Evolutionary conservation across 2,888 invertebrate genomes (phyloP).

Genomic region (Cantharis rustica): DNA sequence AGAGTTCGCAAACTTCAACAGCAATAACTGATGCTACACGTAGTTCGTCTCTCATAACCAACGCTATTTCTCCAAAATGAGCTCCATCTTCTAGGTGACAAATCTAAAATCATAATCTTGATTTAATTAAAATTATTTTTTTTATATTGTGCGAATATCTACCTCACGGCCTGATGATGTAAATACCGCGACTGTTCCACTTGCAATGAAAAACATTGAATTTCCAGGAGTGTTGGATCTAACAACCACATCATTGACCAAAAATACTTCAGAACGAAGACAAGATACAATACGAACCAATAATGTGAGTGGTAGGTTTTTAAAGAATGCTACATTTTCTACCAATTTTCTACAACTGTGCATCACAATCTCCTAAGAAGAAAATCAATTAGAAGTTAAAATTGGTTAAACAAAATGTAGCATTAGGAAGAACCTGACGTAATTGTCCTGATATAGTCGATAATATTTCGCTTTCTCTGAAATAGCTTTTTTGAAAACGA

Average conservation of each 20-base stretch:
- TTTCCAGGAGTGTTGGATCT: slow-evolving; percentile 58
- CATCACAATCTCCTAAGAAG: slow-evolving; percentile 58
- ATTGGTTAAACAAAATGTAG: background rate
- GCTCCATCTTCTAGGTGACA: slow-evolving; percentile 64
- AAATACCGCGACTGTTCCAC: slow-evolving; percentile 62
- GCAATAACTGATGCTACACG: slow-evolving; percentile 54
- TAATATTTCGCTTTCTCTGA: slow-evolving; percentile 61
- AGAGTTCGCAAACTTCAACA: slow-evolving; percentile 54
- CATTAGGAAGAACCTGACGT: slow-evolving; percentile 44
- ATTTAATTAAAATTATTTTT: background rate
- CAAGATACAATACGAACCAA: slow-evolving; percentile 59
- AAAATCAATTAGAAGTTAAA: background rate
- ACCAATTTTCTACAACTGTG: slow-evolving; percentile 61
- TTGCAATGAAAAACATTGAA: slow-evolving; percentile 64
- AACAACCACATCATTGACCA: slow-evolving; percentile 62
- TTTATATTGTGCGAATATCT: background rate
- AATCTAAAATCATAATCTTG: slow-evolving; percentile 47
- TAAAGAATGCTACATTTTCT: slow-evolving; percentile 61
- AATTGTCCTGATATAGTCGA: slow-evolving; percentile 60
- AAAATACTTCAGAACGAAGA: slow-evolving; percentile 58
- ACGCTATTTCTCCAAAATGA: slow-evolving; percentile 58
- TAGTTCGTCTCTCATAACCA: slow-evolving; percentile 50
- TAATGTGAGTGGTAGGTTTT: slow-evolving; percentile 57
- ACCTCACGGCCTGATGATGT: slow-evolving; percentile 57
- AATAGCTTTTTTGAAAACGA: slow-evolving; percentile 63